phyloP scores from a whole-genome alignment of 2,797 vertebrate species.

The Pteronotus mesoamericanus region DNA sequence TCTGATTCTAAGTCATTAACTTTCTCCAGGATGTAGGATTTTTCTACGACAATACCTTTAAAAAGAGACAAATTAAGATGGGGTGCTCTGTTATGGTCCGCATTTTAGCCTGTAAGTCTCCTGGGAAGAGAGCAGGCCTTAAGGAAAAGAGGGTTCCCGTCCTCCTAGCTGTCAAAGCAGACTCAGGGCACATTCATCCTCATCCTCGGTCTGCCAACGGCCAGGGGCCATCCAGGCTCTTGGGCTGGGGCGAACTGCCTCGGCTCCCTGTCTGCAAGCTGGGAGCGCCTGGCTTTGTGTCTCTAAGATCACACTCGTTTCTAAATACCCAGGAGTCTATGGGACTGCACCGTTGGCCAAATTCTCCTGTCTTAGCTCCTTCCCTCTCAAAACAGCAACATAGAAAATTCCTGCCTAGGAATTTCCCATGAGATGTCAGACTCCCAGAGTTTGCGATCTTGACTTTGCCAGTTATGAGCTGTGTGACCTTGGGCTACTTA shows the following conservation, averaged over 20 bases:
- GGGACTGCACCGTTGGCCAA: background rate
- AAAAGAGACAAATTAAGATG: background rate
- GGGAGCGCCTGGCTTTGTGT: background rate
- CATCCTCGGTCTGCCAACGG: background rate
- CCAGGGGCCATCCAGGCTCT: too few species aligned
- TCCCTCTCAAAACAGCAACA: background rate
- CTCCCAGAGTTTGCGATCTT: background rate
- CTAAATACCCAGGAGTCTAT: background rate
- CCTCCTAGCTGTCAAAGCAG: background rate
- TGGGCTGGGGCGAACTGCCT: background rate
- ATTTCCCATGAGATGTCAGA: background rate
- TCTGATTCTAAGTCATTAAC: background rate
- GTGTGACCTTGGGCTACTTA: background rate
- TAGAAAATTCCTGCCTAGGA: background rate
- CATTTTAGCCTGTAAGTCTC: background rate
- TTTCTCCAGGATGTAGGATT: background rate
- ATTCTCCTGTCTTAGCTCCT: background rate
- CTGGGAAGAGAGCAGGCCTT: background rate
- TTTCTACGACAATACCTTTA: background rate
- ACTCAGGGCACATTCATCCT: background rate
- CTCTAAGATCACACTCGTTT: background rate
- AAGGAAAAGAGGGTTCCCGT: background rate
- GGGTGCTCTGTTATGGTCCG: background rate
- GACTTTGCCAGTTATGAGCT: background rate
- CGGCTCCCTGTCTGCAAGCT: background rate